phyloP scores from a whole-genome alignment of 2,888 invertebrate species.

The Polydesmus complanatus region DNA sequence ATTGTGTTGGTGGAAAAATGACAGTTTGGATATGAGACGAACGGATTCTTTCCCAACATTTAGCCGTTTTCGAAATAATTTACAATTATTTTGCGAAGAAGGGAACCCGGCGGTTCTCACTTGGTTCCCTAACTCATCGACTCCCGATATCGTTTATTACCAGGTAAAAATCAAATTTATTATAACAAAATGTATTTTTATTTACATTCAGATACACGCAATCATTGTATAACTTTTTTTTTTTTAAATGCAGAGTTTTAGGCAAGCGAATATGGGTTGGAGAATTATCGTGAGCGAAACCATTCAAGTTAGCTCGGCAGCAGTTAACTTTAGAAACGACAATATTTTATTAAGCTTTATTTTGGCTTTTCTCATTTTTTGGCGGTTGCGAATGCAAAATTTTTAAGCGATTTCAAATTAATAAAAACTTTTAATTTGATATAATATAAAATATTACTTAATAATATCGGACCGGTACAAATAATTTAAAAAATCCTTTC shows the following conservation, averaged over 20 bases:
- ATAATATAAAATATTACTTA: too few relatives aligned
- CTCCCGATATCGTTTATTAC: constrained; percentile 76
- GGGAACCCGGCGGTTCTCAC: constrained; percentile 58
- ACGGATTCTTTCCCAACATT: constrained; percentile 66
- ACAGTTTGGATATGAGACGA: constrained; percentile 54
- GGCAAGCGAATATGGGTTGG: constrained; percentile 89
- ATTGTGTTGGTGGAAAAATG: constrained; percentile 56
- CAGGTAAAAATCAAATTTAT: constrained; percentile 25
- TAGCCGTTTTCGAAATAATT: constrained; percentile 66
- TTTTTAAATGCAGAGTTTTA: constrained; percentile 56
- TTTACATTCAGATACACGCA: not conserved
- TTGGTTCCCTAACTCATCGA: constrained; percentile 73
- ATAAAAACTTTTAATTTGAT: too few relatives aligned
- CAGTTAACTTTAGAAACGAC: too few relatives aligned
- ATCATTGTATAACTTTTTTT: not conserved
- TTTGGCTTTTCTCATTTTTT: too few relatives aligned
- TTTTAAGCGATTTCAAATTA: too few relatives aligned
- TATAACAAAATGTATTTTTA: not conserved
- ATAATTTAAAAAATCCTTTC: too few relatives aligned
- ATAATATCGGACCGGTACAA: too few relatives aligned
- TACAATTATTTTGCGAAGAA: constrained; percentile 52
- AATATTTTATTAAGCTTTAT: too few relatives aligned
- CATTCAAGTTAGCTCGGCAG: constrained; percentile 8
- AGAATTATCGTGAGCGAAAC: constrained; percentile 74
- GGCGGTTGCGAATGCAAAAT: too few relatives aligned